Evolutionary conservation across 2,797 vertebrate species (phyloP).

Genomic region (Coregonus suidteri): DNA sequence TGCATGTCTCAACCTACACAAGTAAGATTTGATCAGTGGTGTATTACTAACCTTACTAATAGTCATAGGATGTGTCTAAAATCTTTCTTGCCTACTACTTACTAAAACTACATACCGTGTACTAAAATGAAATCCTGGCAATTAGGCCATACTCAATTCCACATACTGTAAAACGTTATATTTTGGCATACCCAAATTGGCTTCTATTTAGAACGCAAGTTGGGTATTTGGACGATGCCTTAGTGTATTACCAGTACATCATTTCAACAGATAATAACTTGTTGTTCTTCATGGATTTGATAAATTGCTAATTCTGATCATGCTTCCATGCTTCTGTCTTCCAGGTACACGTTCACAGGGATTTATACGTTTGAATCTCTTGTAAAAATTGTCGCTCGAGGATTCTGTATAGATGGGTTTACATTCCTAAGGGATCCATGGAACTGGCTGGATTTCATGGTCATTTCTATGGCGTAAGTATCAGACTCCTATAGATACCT

Average conservation of each 20-base stretch:
- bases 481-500: not conserved
- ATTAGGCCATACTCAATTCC: too few species aligned
- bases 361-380: slow-evolving; percentile 99
- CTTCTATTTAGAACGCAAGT: not conserved
- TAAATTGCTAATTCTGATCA: slow-evolving; percentile 50
- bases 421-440: slow-evolving; percentile 97
- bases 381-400: slow-evolving; percentile 97
- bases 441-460: slow-evolving; percentile 99
- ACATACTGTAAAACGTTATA: too few species aligned
- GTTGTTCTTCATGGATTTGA: not conserved
- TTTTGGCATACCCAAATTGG: too few species aligned
- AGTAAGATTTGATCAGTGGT: not conserved
- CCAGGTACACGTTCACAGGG: slow-evolving; percentile 98
- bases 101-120: too few species aligned
- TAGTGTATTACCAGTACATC: not conserved
- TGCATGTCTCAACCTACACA: slow-evolving; percentile 8
- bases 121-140: too few species aligned
- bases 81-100: too few species aligned
- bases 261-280: not conserved
- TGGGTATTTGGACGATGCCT: not conserved
- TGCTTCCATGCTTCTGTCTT: slow-evolving; percentile 39
- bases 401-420: slow-evolving; percentile 98
- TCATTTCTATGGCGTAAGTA: slow-evolving; percentile 99
- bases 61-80: too few species aligned
- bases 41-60: not conserved